Evolutionary conservation across 2,113 vertebrate genomes (phyloP).

Genomic region (Hemibagrus wyckioides): DNA sequence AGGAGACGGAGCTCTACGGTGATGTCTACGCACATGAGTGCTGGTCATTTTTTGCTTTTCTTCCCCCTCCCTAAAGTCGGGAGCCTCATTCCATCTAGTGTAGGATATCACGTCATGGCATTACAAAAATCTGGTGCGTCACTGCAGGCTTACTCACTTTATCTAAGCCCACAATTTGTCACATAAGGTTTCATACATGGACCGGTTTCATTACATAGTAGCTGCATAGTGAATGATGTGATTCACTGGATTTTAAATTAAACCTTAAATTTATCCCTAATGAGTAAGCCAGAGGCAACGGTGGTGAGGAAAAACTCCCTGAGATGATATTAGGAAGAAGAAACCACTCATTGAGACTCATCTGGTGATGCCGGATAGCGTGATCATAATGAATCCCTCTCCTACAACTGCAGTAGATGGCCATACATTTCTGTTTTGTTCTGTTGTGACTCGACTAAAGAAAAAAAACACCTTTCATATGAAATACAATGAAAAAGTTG

Average conservation of each 20-base stretch:
- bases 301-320: too few relatives aligned
- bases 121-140: constrained; percentile 1
- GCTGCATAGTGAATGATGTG: neutral
- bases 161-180: constrained; percentile 45
- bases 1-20: neutral
- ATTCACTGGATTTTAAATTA: neutral
- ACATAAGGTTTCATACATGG: constrained; percentile 2
- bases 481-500: neutral
- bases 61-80: neutral
- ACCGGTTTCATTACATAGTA: neutral
- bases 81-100: constrained; percentile 29
- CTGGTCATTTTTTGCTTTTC: constrained; percentile 31
- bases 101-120: constrained; percentile 38
- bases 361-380: too few relatives aligned
- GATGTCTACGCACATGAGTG: constrained; percentile 18
- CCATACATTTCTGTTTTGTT: too few relatives aligned
- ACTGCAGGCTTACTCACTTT: constrained; percentile 37
- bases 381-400: too few relatives aligned
- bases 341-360: too few relatives aligned
- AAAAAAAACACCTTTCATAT: neutral
- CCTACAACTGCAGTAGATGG: too few relatives aligned
- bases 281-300: too few relatives aligned
- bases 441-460: too few relatives aligned
- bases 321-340: too few relatives aligned
- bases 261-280: too few relatives aligned